A percentile compares a stretch with the other conserved stretches of the same genome.
Conservation (phyloP, 2,797 vertebrate species). For the Nyctibius grandis region DNA sequence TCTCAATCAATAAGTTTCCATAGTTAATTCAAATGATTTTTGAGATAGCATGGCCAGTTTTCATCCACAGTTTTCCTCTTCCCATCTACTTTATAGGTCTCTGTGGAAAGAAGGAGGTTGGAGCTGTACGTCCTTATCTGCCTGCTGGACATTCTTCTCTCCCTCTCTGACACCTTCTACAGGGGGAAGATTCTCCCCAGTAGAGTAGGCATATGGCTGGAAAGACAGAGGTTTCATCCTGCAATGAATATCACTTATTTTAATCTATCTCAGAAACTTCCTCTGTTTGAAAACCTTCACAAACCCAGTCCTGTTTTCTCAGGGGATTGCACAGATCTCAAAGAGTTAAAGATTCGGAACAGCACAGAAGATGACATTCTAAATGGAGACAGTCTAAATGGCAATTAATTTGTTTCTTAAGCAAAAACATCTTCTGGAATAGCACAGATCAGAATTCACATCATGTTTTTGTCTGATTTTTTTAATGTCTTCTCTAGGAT, state of each 20-base stretch:
- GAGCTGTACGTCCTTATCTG: background rate
- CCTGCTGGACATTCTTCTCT: background rate
- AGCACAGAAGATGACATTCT: background rate
- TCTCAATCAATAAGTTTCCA: background rate
- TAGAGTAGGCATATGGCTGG: accelerated
- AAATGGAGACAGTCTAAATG: background rate
- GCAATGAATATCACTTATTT: background rate
- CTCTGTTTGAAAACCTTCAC: background rate
- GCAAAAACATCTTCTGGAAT: background rate
- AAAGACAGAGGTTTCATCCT: background rate
- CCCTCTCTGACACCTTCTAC: background rate
- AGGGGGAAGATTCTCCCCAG: background rate
- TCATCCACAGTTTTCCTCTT: background rate
- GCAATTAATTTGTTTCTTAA: background rate
- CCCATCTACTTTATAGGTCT: background rate
- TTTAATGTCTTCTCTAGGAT: background rate
- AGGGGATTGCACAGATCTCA: background rate
- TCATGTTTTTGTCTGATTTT: background rate
- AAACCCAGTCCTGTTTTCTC: background rate
- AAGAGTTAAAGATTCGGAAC: background rate
- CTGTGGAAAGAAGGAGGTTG: background rate
- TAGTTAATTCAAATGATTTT: background rate
- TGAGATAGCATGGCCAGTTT: background rate
- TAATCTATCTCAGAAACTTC: background rate
- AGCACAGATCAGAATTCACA: background rate